These are phyloP conservation scores for Cotesia chilonis DNA, from an alignment of 1,140 invertebrate genomes.

Conservation along the genomic window DNA sequence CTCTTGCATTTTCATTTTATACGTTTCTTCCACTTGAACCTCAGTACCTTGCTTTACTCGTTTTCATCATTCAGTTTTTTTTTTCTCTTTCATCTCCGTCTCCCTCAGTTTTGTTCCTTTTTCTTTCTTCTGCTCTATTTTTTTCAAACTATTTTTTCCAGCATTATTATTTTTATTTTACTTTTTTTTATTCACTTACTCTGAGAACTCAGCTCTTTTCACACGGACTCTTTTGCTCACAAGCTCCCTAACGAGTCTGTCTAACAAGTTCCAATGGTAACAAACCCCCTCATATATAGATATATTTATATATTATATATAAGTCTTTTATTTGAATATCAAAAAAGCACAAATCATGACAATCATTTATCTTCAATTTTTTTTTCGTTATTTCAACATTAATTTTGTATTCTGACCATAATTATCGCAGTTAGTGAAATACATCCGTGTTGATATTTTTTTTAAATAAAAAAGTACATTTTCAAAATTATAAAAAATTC, in stretches of 20 bases:
- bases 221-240: not conserved
- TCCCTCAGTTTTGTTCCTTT: too few relatives aligned
- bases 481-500: too few relatives aligned
- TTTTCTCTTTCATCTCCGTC: too few relatives aligned
- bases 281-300: not conserved
- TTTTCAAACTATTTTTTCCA: too few relatives aligned
- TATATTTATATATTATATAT: not conserved
- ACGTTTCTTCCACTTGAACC: not conserved
- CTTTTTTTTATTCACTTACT: constrained; percentile 5
- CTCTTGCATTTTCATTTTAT: not conserved
- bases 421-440: too few relatives aligned
- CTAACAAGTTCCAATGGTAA: constrained; percentile 4
- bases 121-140: too few relatives aligned
- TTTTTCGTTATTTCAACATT: too few relatives aligned
- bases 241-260: constrained; percentile 9
- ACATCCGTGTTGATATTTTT: too few relatives aligned
- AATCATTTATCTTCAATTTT: not conserved
- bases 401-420: too few relatives aligned
- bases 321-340: constrained; percentile 1
- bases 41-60: too few relatives aligned
- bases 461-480: too few relatives aligned
- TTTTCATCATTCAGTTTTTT: too few relatives aligned
- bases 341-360: not conserved
- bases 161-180: constrained; percentile 4
- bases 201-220: not conserved